Conservation (phyloP, 2,113 vertebrate species). For the Callipepla californica region DNA sequence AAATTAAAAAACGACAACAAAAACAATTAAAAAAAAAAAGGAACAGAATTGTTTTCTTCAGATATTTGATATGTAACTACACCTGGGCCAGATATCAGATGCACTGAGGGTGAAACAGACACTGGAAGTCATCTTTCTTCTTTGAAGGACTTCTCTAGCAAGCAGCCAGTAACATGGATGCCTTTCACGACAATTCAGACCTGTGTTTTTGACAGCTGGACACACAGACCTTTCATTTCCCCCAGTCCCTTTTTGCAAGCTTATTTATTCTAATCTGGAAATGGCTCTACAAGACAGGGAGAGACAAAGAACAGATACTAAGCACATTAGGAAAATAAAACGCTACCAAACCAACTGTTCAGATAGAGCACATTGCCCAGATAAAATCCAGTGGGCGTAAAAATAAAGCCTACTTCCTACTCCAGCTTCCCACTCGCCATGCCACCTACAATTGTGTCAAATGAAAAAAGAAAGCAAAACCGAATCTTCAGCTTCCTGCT, state of each 20-base stretch:
- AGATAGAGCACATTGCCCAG: constrained; percentile 32
- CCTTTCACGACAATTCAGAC: not conserved
- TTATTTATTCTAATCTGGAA: constrained; percentile 32
- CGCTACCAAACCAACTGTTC: constrained; percentile 49
- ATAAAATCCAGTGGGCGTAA: constrained; percentile 50
- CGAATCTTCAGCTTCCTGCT: constrained; percentile 21
- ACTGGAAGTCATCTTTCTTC: not conserved
- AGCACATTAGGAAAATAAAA: not conserved
- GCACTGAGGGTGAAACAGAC: not conserved
- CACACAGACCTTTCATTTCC: not conserved
- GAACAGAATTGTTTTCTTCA: not conserved
- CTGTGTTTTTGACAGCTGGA: not conserved
- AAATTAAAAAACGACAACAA: not conserved
- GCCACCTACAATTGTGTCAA: not conserved
- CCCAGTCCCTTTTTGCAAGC: not conserved
- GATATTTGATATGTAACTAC: not conserved
- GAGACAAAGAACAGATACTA: constrained; percentile 11
- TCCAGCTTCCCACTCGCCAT: constrained; percentile 15
- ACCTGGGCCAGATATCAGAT: not conserved
- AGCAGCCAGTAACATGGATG: not conserved
- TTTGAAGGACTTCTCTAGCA: not conserved
- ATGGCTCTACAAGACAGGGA: not conserved
- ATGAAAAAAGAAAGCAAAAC: constrained; percentile 20
- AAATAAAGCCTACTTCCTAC: constrained; percentile 38
- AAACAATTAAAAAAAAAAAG: not conserved